These are phyloP conservation scores for Microvelia longipes DNA, from an alignment of 1,140 invertebrate genomes.

Conservation along the genomic window DNA sequence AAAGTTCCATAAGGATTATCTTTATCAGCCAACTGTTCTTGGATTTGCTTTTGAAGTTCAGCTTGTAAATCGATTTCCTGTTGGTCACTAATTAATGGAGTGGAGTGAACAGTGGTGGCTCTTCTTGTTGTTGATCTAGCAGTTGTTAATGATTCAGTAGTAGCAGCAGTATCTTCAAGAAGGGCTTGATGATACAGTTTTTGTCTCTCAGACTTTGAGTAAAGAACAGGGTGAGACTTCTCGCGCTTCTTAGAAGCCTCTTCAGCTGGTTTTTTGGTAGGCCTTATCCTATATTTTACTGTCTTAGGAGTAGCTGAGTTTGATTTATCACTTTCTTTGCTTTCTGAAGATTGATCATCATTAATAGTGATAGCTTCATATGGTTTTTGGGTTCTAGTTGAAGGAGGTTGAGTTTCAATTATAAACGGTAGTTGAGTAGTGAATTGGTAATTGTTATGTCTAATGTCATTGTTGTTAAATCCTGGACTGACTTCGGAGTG, in stretches of 20 bases:
- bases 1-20: constrained; percentile 16
- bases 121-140: constrained; percentile 1
- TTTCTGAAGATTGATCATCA: constrained; percentile 7
- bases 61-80: constrained; percentile 9
- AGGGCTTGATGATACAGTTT: constrained; percentile 17
- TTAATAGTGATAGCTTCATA: constrained; percentile 11
- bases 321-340: constrained; percentile 2
- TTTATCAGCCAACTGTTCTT: constrained; percentile 15
- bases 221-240: neutral
- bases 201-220: constrained; percentile 16
- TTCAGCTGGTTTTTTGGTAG: constrained; percentile 7
- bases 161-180: constrained; percentile 10
- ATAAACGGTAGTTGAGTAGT: constrained; percentile 20
- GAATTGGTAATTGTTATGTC: constrained; percentile 13
- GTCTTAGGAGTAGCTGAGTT: constrained; percentile 4
- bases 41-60: constrained; percentile 17
- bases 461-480: neutral
- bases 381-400: constrained; percentile 24
- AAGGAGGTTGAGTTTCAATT: constrained; percentile 31
- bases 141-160: neutral
- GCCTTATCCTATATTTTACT: constrained; percentile 11
- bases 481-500: constrained; percentile 9
- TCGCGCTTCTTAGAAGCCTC: constrained; percentile 1
- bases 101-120: constrained; percentile 5
- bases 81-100: constrained; percentile 8